Conservation (phyloP, 1,140 invertebrate genomes). For the Acromyrmex charruanus region DNA sequence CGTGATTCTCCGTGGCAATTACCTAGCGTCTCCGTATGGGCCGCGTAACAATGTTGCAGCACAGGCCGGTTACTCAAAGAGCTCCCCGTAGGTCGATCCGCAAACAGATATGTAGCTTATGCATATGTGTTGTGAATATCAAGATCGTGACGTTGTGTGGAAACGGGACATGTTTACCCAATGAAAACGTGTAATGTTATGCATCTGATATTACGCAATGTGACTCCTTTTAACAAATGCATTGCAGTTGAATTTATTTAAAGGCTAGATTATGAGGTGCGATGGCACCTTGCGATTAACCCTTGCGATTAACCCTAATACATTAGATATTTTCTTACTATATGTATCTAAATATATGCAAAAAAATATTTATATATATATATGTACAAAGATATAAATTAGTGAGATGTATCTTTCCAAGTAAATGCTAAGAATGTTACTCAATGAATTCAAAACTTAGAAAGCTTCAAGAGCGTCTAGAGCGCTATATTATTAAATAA, state of each 20-base stretch:
- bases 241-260: constrained; percentile 5
- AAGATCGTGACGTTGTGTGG: constrained; percentile 38
- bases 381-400: background rate
- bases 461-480: background rate
- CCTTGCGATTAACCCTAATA: background rate
- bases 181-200: constrained; percentile 18
- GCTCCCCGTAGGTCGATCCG: constrained; percentile 19
- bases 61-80: constrained; percentile 23
- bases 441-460: constrained; percentile 29
- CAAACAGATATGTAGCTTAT: constrained; percentile 50
- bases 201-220: constrained; percentile 23
- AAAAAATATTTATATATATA: background rate
- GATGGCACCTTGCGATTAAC: constrained; percentile 2
- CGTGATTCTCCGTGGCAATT: constrained; percentile 58
- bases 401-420: background rate
- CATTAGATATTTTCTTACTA: background rate
- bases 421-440: background rate
- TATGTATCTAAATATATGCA: background rate
- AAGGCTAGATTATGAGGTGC: constrained; percentile 10
- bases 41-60: constrained; percentile 47
- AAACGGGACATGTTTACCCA: constrained; percentile 23
- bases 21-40: constrained; percentile 23
- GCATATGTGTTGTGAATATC: constrained; percentile 45
- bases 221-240: background rate
- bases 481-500: background rate